phyloP scores from a whole-genome alignment of 2,888 invertebrate species.

The Hirtodrosophila confusa region DNA sequence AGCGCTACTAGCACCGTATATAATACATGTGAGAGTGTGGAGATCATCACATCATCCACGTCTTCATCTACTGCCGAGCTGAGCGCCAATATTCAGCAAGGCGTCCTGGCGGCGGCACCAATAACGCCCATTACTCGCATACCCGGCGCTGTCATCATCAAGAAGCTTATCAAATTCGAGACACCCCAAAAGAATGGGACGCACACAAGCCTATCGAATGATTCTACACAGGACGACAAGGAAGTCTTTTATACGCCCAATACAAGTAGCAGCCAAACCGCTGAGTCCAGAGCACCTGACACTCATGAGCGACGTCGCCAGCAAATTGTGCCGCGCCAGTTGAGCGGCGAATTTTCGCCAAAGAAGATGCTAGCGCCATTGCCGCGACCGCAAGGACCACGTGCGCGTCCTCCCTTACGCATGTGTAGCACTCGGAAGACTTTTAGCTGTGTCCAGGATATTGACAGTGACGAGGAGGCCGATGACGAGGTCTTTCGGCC shows the following conservation, averaged over 20 bases:
- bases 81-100: conserved; percentile 46
- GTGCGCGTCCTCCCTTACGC: conserved; percentile 60
- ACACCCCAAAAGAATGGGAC: conserved; percentile 67
- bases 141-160: conserved; percentile 72
- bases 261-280: conserved; percentile 24
- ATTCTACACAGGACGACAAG: conserved; percentile 28
- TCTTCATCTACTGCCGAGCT: conserved; percentile 64
- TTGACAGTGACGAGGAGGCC: conserved; percentile 53
- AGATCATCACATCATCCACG: conserved; percentile 78
- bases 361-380: not conserved
- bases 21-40: conserved; percentile 81
- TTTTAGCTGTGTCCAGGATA: conserved; percentile 61
- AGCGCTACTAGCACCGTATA: conserved; percentile 73
- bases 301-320: conserved; percentile 29
- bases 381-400: conserved; percentile 40
- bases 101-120: conserved; percentile 28
- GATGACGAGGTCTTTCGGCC: conserved; percentile 59
- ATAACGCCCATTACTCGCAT: conserved; percentile 79
- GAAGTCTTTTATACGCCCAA: conserved; percentile 72
- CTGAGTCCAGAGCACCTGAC: not conserved
- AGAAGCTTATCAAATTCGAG: conserved; percentile 81
- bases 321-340: conserved; percentile 56
- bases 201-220: conserved; percentile 18
- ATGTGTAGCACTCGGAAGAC: conserved; percentile 39
- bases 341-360: conserved; percentile 58